Evolutionary conservation across 2,797 vertebrate genomes (phyloP).

Genomic region (Monodelphis domestica): DNA sequence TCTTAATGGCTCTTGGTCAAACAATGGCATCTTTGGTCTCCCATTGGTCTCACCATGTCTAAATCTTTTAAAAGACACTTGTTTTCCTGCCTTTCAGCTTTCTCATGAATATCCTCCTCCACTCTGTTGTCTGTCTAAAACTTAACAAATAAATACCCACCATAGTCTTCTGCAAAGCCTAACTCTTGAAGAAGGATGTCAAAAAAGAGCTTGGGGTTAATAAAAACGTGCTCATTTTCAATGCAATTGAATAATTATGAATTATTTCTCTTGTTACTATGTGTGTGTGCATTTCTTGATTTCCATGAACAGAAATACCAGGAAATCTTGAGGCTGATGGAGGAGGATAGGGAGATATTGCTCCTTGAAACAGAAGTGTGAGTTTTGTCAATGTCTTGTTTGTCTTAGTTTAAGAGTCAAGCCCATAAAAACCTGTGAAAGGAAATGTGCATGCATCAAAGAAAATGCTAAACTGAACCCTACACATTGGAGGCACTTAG

Average conservation of each 20-base stretch:
- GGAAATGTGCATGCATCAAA: background rate
- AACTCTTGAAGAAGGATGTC: background rate
- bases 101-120: background rate
- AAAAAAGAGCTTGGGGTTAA: background rate
- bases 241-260: background rate
- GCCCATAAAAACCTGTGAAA: accelerated
- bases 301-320: conserved; percentile 68
- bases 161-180: background rate
- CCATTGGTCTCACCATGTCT: background rate
- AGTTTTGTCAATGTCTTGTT: conserved; percentile 17
- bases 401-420: background rate
- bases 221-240: background rate
- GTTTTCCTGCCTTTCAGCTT: background rate
- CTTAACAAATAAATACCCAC: background rate
- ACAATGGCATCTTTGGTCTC: background rate
- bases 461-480: background rate
- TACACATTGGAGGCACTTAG: background rate
- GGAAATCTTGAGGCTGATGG: conserved; percentile 62
- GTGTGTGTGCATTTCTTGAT: background rate
- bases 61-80: background rate
- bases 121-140: background rate
- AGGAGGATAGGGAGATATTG: conserved; percentile 54
- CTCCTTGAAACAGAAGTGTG: conserved; percentile 71
- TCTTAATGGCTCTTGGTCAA: background rate
- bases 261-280: background rate